phyloP scores from a whole-genome alignment of 2,888 invertebrate genomes.

The Mamestra brassicae region DNA sequence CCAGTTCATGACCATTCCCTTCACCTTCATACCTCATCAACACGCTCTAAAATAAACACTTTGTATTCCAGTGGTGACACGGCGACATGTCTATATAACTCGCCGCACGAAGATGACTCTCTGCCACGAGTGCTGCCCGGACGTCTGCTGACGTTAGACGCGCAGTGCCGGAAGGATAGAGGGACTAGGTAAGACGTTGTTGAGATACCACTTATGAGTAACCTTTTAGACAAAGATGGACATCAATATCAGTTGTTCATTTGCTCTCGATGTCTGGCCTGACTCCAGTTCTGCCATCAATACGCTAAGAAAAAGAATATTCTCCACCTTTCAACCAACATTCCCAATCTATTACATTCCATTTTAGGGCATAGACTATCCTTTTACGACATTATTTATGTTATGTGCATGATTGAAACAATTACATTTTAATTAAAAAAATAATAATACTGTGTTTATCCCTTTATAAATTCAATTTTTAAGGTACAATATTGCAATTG shows the following conservation, averaged over 20 bases:
- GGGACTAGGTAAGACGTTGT: conserved; percentile 93
- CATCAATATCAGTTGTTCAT: neutral
- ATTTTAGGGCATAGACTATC: no score
- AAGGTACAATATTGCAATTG: no score
- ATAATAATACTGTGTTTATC: no score
- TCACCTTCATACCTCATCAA: neutral
- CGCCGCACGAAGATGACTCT: conserved; percentile 98
- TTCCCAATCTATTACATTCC: no score
- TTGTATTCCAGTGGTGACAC: conserved; percentile 95
- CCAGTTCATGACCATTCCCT: neutral
- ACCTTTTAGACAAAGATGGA: neutral
- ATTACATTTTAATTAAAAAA: no score
- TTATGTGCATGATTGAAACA: no score
- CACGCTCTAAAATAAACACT: neutral
- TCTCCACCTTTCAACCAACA: no score
- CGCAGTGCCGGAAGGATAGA: conserved; percentile 97
- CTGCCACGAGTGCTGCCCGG: conserved; percentile 97
- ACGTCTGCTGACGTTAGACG: conserved; percentile 96
- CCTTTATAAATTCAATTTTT: no score
- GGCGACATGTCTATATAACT: conserved; percentile 97
- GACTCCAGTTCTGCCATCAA: neutral
- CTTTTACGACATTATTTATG: no score
- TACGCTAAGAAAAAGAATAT: neutral
- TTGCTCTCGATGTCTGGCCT: no score
- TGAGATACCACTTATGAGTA: neutral